Conservation (phyloP, 2,113 vertebrate species). For the Tor tambroides region DNA sequence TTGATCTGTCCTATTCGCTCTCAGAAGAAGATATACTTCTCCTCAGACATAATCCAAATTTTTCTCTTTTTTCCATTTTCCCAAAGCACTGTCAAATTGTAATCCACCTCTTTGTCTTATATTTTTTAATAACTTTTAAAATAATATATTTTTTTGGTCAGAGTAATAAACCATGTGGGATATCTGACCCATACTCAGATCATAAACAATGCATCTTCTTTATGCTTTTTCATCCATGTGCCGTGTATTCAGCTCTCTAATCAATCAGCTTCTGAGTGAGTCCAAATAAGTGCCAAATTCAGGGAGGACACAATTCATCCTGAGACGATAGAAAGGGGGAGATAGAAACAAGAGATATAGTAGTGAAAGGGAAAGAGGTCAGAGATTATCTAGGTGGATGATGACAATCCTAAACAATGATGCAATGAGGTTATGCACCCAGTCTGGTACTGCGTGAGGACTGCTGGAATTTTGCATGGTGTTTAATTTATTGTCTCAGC, state of each 20-base stretch:
- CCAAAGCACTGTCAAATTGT: constrained; percentile 7
- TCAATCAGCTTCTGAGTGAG: constrained; percentile 50
- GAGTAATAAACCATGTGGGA: neutral
- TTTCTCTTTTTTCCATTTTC: neutral
- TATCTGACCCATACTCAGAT: constrained; percentile 1
- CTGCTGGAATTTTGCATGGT: constrained; percentile 8
- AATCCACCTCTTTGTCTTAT: constrained; percentile 24
- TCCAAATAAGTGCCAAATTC: constrained; percentile 53
- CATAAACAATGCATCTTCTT: constrained; percentile 54
- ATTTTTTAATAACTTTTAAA: constrained; percentile 9
- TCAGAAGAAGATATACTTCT: neutral
- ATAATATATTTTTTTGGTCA: neutral
- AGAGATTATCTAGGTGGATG: constrained; percentile 40
- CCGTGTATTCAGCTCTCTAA: constrained; percentile 50
- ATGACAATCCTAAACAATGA: constrained; percentile 39
- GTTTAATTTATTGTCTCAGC: constrained; percentile 1
- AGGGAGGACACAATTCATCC: constrained; percentile 58
- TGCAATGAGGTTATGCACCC: neutral
- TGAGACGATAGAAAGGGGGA: neutral
- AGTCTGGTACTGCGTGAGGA: neutral
- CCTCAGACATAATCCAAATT: neutral
- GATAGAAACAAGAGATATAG: neutral
- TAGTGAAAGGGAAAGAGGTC: constrained; percentile 3
- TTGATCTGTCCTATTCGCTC: neutral
- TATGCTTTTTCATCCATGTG: constrained; percentile 48